Percentiles rank a stretch among this genome's conserved stretches.
These are phyloP conservation scores for Pristionchus entomophagus DNA, from an alignment of 2,888 invertebrate species.

Conservation along the genomic window DNA sequence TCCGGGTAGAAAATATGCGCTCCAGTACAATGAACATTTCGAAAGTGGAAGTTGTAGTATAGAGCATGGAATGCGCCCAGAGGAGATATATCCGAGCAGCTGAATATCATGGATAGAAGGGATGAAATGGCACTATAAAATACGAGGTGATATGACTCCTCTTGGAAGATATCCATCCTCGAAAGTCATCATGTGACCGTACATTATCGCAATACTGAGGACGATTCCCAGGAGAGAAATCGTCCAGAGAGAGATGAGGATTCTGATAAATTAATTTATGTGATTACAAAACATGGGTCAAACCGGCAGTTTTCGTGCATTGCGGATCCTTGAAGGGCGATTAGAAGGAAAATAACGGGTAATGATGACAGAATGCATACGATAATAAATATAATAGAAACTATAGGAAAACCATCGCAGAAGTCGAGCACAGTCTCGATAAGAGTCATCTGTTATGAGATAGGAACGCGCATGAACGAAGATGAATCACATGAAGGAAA, in stretches of 20 bases:
- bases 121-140: background rate
- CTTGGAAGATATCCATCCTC: background rate
- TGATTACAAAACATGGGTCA: background rate
- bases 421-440: background rate
- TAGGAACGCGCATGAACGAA: too few relatives aligned
- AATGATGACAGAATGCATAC: too few relatives aligned
- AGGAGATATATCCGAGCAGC: background rate
- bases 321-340: background rate
- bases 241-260: background rate
- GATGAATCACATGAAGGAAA: too few relatives aligned
- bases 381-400: too few relatives aligned
- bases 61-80: background rate
- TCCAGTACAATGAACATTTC: background rate
- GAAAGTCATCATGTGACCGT: background rate
- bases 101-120: background rate
- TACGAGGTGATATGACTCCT: background rate
- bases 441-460: too few relatives aligned
- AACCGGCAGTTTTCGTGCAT: constrained; percentile 4
- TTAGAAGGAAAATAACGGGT: background rate
- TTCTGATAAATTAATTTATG: background rate
- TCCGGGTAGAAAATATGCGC: background rate
- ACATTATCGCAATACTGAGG: background rate
- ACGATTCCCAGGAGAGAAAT: background rate
- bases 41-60: background rate
- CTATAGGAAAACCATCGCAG: background rate